Base-by-base conservation (phyloP, 1,140 invertebrate genomes). In the Atta cephalotes region DNA sequence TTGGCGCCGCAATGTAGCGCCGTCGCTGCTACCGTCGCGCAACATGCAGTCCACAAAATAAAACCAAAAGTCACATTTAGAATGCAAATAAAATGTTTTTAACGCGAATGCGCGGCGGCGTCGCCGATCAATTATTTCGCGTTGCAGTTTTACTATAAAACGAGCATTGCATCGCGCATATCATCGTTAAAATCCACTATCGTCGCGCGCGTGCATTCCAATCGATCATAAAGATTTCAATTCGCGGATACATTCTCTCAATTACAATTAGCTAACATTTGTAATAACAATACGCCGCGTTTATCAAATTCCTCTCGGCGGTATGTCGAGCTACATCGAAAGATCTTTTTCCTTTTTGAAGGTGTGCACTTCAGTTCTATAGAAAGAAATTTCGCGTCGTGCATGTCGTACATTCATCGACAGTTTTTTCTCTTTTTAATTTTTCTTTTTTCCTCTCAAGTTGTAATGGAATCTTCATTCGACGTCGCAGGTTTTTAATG, bases 1-100 rank as follows among this genome's bases (percentile, higher is more conserved):
- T 84, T 76, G 12, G 56, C 18, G 49, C 68, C 68, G 28, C 25
- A 18, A 3, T 25, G 21, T 21, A 72, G 4, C 28, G 70, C 28
- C 45, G 28, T 3, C 25, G 45, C 16, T 58, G 39, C 6, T 16
- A 10, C 25, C 56, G 25, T 35, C 21, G 28, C 60, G 18, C 56
- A 16, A 14, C 51, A 2, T 35, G 16, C 80, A 4, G 14, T 39
- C 39, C 56, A 6, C 70, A 51, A 84, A 84, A 84, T 62, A 84
- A 76, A 82, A 82, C 35, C 66, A 39, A 74, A 76, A 84, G 56
- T 84, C 74, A 84, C 80, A 74, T 84, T 76, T 51, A 62, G 80
- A 74, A 74, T 74, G 80, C 56, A 84, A 76, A 84, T 84, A 84
- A 84, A 84, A 84, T 84, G 39, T 76, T 84, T 84, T 84, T 84